A percentile compares a stretch with the other conserved stretches of the same genome.
Evolutionary conservation across 1,140 invertebrate genomes (phyloP).

Genomic region (Hyphantria cunea): DNA sequence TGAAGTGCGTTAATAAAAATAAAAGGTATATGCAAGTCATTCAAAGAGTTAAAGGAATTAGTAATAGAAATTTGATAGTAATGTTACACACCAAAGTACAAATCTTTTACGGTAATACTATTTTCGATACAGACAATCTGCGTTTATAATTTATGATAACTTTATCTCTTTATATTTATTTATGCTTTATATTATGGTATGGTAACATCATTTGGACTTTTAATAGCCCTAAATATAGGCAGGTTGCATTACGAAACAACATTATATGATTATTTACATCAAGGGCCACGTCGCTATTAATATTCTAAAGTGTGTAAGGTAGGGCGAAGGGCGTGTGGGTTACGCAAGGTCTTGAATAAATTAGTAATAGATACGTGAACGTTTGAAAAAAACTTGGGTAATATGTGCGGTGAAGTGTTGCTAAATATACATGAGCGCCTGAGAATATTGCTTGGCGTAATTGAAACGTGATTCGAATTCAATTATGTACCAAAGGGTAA

Average conservation of each 20-base stretch:
- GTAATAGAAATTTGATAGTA: too few species aligned
- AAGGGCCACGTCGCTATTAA: constrained; percentile 29
- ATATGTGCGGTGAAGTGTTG: constrained; percentile 19
- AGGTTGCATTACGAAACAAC: constrained; percentile 21
- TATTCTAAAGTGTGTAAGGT: constrained; percentile 30
- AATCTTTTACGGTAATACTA: too few species aligned
- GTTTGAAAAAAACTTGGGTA: constrained; percentile 30
- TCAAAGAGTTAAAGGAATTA: too few species aligned
- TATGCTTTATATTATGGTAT: too few species aligned
- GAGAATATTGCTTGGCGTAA: constrained; percentile 7
- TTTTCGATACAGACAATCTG: too few species aligned
- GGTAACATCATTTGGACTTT: too few species aligned
- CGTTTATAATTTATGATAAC: too few species aligned
- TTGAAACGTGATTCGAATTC: constrained; percentile 16
- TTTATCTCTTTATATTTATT: too few species aligned
- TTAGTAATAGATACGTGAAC: constrained; percentile 28
- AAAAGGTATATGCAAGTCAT: too few species aligned
- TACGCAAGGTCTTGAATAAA: constrained; percentile 31
- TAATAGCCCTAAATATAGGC: neutral
- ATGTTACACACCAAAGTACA: too few species aligned
- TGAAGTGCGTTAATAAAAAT: too few species aligned
- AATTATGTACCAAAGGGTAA: constrained; percentile 11
- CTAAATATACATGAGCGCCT: constrained; percentile 23
- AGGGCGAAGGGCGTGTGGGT: constrained; percentile 26
- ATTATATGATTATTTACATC: constrained; percentile 32